Evolutionary conservation across 2,888 invertebrate species (phyloP), one percentile per base, ranked within the genome.

Genomic region (Rhodophaea formosa): DNA sequence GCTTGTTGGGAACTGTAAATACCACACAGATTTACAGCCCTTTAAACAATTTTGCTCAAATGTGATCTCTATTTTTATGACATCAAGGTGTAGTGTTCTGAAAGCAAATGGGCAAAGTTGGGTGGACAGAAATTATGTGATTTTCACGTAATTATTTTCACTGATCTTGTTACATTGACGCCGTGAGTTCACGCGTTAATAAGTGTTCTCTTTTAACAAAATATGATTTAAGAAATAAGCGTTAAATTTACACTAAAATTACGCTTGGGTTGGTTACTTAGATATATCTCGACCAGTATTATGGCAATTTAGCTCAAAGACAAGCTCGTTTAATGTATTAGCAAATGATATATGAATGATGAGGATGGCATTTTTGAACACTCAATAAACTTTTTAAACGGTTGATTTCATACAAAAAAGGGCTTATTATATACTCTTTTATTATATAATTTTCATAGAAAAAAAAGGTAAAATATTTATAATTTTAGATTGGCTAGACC

Each of bases 1-100:
- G 57, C 71, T 77, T 53, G 69, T 70, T 72, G 65, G 46, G 59
- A 70, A 70, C 64, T 69, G 61, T 59, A 62, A 15, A 16, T 39
- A 12, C 54, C 58, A 53, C 43, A 8, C 12, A 1, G 3, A 10
- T n/a, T 12, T n/a, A 39, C 39, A 12, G 39, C n/a, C 39, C 6
- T 39, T 12, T 12, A 39, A 39, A 39, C 12, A 12, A 3, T 39
- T 39, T 12, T 8, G n/a, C 39, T 5, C 39, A 39, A 39, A 39
- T 39, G 10, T 39, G 39, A 10, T 12, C 39, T 39, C 39, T 39
- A 39, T 39, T 39, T 39, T 39, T n/a, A 39, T 39, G 39, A 10
- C 12, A 3, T 39, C 39, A 39, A 39, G 39, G n/a, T n/a, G n/a
- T 39, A 0, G 39, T 12, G 39, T 39, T n/a, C 10, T 39, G 5